Base-by-base conservation (phyloP, 2,113 vertebrate species). In the Syngnathus scovelli region DNA sequence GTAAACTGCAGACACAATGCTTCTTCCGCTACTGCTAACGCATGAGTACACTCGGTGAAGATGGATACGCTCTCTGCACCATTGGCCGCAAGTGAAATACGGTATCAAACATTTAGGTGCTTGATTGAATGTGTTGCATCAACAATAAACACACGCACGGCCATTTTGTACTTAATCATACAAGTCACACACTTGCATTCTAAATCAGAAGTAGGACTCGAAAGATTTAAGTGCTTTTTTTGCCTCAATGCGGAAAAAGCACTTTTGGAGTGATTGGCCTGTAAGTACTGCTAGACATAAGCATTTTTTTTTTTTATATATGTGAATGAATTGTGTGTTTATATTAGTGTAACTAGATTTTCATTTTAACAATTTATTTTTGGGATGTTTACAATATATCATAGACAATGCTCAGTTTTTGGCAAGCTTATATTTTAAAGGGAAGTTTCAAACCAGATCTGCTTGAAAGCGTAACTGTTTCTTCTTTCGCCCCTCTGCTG, bases 71-170 rank as follows among this genome's bases (percentile, higher is more conserved):
- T 70, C 77, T 61, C 62, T 65, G 61, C 72, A 71, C 67, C 44
- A 72, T 76, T 38, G 69, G 78, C 73, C 74, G 49, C 68, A 62
- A 69, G 71, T 68, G 64, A 76, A 70, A 80, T 36, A 58, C 55
- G 16, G 27, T 44, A 77, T 75, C 60, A 64, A 86, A 73, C 66
- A 66, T 69, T 80, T 66, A 75, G 56, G 71, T 56, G 64, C 61
- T 71, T 61, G 75, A 80, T 77, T 79, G 66, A 70, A 79, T 66
- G 68, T n/a, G n/a, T 59, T 63, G 66, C 72, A 60, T 81, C 52
- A 37, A 27, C 64, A 74, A 52, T 18, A 64, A 61, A 12, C 12
- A 33, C 54, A 33, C 23, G 62, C 41, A 49, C 59, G 49, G 19
- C 38, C 39, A 27, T 2, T 6, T 66, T 43, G 46, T 56, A 69